These are phyloP conservation scores for Macrochelys suwanniensis DNA, from an alignment of 2,797 vertebrate species.

Conservation along the genomic window DNA sequence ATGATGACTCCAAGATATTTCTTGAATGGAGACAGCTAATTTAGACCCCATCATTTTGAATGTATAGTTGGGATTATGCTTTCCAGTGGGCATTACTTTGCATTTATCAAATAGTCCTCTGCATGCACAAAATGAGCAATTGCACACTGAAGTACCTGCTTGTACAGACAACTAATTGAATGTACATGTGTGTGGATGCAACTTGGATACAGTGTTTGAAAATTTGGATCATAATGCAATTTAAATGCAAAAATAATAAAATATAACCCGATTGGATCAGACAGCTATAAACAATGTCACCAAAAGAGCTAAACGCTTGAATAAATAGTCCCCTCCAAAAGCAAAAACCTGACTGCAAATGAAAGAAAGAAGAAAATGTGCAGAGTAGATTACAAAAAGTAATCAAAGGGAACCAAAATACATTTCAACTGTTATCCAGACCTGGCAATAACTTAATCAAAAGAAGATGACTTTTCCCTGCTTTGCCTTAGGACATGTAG, in stretches of 20 bases:
- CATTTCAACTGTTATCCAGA: not conserved
- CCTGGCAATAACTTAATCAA: conserved; percentile 12
- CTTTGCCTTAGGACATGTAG: not conserved
- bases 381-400: not conserved
- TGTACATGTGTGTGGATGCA: not conserved
- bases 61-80: not conserved
- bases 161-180: not conserved
- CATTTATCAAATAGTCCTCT: not conserved
- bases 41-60: not conserved
- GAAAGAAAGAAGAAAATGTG: not conserved
- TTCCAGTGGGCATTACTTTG: not conserved
- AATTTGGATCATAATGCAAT: not conserved
- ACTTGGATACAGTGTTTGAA: not conserved
- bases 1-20: not conserved
- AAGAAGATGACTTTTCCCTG: not conserved
- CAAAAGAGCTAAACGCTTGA: not conserved
- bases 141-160: not conserved
- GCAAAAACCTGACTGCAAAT: not conserved
- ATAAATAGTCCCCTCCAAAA: not conserved
- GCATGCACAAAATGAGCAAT: not conserved
- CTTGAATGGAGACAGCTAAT: not conserved
- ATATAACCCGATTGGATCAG: not conserved
- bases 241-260: not conserved
- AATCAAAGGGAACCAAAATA: not conserved
- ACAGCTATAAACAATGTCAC: not conserved